phyloP scores from a whole-genome alignment of 1,140 invertebrate species.

The Agrilus planipennis region DNA sequence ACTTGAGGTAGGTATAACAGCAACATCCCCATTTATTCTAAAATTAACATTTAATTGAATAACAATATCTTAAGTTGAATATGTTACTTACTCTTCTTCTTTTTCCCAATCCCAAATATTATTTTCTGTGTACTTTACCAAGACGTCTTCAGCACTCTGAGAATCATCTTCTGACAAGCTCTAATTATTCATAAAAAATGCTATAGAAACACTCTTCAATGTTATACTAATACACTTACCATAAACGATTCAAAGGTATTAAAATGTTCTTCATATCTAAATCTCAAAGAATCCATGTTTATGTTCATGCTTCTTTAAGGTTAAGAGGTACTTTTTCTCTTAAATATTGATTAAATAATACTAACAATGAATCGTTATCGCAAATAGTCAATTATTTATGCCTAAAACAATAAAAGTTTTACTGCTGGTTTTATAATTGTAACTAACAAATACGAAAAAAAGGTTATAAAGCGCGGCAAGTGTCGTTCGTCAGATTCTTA shows the following conservation, averaged over 20 bases:
- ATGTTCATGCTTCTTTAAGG: too few species aligned
- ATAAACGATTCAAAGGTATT: conserved; percentile 12
- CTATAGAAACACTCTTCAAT: background rate
- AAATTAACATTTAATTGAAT: conserved; percentile 4
- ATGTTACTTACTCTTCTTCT: conserved; percentile 16
- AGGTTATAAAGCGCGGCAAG: too few species aligned
- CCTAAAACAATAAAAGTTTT: too few species aligned
- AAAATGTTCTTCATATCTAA: conserved; percentile 14
- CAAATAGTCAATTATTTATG: too few species aligned
- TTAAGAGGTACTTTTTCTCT: too few species aligned
- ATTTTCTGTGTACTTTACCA: conserved; percentile 5
- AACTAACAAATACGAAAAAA: too few species aligned
- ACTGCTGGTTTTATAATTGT: too few species aligned
- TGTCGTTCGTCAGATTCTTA: too few species aligned
- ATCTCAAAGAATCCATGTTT: background rate
- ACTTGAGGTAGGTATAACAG: conserved; percentile 13
- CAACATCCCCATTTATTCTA: conserved; percentile 19
- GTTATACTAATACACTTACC: conserved; percentile 5
- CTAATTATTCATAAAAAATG: conserved; percentile 5
- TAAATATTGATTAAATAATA: too few species aligned
- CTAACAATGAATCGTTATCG: too few species aligned
- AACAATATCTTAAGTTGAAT: conserved; percentile 5
- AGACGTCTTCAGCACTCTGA: conserved; percentile 7
- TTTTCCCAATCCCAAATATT: conserved; percentile 13
- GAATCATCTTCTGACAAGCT: conserved; percentile 9